A percentile compares a stretch with the other conserved stretches of the same genome.
These are phyloP conservation scores for Linepithema humile DNA, from an alignment of 1,140 invertebrate genomes.

Conservation along the genomic window DNA sequence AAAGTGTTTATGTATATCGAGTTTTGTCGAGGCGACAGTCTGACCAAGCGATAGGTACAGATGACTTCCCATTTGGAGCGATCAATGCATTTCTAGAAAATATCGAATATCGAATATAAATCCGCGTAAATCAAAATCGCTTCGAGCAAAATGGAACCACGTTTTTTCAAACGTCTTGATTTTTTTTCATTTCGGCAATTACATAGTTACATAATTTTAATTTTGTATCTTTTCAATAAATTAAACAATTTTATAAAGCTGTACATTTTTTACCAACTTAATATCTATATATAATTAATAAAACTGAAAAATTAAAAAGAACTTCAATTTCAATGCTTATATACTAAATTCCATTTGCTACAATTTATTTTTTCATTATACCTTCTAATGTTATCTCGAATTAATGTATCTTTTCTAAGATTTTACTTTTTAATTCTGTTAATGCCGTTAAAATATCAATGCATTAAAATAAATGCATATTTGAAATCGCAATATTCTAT, in stretches of 20 bases:
- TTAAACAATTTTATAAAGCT: not conserved
- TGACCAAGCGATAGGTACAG: conserved; percentile 46
- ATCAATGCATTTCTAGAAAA: conserved; percentile 23
- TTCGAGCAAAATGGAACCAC: not conserved
- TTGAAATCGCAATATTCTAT: not conserved
- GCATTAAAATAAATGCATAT: not conserved
- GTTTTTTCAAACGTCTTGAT: not conserved
- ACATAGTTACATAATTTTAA: not conserved
- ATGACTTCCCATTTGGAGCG: conserved; percentile 54
- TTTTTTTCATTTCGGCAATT: not conserved
- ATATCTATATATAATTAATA: not conserved
- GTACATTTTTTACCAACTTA: not conserved
- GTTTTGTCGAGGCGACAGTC: conserved; percentile 49
- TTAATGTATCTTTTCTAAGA: not conserved
- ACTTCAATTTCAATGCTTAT: not conserved
- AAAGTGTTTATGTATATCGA: conserved; percentile 6
- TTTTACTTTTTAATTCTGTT: not conserved
- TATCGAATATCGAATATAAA: not conserved
- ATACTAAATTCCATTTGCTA: not conserved
- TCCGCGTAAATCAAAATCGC: conserved; percentile 16
- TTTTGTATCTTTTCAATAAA: not conserved
- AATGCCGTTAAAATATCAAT: not conserved
- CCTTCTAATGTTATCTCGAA: not conserved
- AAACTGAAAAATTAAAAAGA: not conserved
- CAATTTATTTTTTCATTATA: not conserved